These are phyloP conservation scores for Caenorhabditis auriculariae DNA, from an alignment of 2,888 invertebrate species.

Conservation along the genomic window DNA sequence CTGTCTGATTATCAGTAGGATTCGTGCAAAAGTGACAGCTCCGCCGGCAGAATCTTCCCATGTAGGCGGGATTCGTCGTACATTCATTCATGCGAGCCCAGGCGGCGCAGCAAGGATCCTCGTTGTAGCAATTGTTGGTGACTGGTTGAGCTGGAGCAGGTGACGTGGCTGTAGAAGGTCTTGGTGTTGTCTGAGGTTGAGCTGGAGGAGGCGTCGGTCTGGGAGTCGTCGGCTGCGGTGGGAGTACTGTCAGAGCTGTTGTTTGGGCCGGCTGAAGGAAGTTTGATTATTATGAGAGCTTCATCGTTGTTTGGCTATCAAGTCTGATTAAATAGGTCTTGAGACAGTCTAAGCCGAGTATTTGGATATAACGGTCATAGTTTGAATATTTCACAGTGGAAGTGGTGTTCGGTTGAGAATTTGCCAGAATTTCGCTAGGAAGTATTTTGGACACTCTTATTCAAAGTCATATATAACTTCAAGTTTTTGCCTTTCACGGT, in stretches of 20 bases:
- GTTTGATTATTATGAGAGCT: background rate
- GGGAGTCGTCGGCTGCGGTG: constrained; percentile 9
- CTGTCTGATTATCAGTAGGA: constrained; percentile 30
- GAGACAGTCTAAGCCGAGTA: too few relatives aligned
- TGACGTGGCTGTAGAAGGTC: too few relatives aligned
- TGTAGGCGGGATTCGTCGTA: constrained; percentile 49
- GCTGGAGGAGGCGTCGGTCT: background rate
- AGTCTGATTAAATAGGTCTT: too few relatives aligned
- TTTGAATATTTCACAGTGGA: too few relatives aligned
- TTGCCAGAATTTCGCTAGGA: too few relatives aligned
- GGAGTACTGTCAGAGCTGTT: constrained; percentile 24
- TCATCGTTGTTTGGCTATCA: background rate
- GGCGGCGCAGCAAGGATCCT: constrained; percentile 59
- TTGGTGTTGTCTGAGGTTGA: constrained; percentile 1
- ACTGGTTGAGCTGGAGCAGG: constrained; percentile 26
- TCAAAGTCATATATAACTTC: too few relatives aligned
- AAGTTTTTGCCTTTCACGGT: too few relatives aligned
- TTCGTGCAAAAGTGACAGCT: constrained; percentile 53
- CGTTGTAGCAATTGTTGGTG: constrained; percentile 53
- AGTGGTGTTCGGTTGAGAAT: too few relatives aligned
- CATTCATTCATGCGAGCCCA: constrained; percentile 56
- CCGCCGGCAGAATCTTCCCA: constrained; percentile 56
- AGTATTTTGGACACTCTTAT: too few relatives aligned
- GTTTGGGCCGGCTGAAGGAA: constrained; percentile 17
- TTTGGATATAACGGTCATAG: too few relatives aligned